A percentile compares a stretch with the other conserved stretches of the same genome.
These are phyloP conservation scores for Hestina assimilis DNA, from an alignment of 1,140 invertebrate species.

Conservation along the genomic window DNA sequence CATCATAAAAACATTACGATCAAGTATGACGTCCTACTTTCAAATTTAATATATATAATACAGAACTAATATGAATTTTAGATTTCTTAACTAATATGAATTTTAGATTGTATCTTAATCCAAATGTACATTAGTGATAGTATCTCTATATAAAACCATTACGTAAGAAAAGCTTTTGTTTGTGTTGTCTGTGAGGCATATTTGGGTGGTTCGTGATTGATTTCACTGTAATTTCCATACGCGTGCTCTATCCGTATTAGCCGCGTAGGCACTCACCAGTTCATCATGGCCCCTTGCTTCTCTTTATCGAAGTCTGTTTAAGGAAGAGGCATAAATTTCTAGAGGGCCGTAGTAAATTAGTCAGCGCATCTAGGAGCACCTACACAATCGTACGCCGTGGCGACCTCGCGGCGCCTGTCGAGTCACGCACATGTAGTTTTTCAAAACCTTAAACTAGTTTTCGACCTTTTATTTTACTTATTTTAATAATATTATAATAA, in stretches of 20 bases:
- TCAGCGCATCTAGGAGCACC: constrained; percentile 59
- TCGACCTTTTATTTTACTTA: constrained; percentile 11
- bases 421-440: constrained; percentile 74
- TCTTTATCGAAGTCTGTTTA: constrained; percentile 19
- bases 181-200: constrained; percentile 62
- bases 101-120: neutral
- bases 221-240: constrained; percentile 76
- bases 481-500: no score
- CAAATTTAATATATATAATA: neutral
- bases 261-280: constrained; percentile 57
- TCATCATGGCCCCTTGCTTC: constrained; percentile 28
- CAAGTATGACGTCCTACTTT: constrained; percentile 15
- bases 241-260: constrained; percentile 71
- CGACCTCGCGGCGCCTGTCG: constrained; percentile 72
- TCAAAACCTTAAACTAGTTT: constrained; percentile 37
- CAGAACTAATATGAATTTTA: neutral
- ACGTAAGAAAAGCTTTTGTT: constrained; percentile 58
- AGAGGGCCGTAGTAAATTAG: constrained; percentile 46
- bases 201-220: constrained; percentile 74
- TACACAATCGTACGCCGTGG: constrained; percentile 62
- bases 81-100: neutral
- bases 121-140: no score
- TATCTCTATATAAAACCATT: constrained; percentile 61
- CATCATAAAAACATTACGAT: constrained; percentile 56
- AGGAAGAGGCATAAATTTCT: constrained; percentile 37